Base-by-base conservation (phyloP, 2,888 invertebrate genomes). In the Drosophila greeni region DNA sequence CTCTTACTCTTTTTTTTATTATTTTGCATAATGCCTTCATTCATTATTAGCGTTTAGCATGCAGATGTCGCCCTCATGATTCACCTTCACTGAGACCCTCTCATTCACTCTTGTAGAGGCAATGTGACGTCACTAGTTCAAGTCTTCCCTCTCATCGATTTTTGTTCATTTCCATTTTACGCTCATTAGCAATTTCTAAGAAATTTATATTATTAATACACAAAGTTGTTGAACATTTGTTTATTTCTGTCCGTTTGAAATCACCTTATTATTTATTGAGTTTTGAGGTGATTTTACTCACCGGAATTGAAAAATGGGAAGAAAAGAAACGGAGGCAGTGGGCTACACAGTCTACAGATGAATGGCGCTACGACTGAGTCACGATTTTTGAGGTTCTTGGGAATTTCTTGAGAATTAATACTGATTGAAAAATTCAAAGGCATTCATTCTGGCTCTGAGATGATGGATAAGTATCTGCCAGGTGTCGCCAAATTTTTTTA, bases 181-280 rank as follows among this genome's bases (percentile, higher is more conserved):
- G 42, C 45, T 62, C 49, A n/a, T 51, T 57, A 43, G 29, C 49
- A n/a, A 59, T 64, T 80, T 83, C 83, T 47, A 31, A 65, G 81
- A 81, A 83, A 75, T 75, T 67, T 24, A 47, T 66, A 81, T 83
- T 83, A 81, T 60, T 76, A 81, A 81, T 70, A 53, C 45, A 48
- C 16, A 64, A 56, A 7, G 11, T 20, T 66, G 57, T 36, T 52
- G 26, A 52, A 23, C 29, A 39, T 64, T 40, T 54, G 9, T 34
- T 24, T 36, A 48, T 48, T 64, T 64, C 34, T 34, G 40, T 47
- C 31, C 36, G 18, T 5, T 31, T 34, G 40, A 14, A 48, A 20
- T 67, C 45, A 36, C 14, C 34, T 24, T 5, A 36, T 18, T 14
- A 39, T 34, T 33, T 48, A 18, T 45, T 31, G 29, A 18, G n/a